Percentiles rank a stretch among this genome's conserved stretches.
These are phyloP conservation scores for Forbesichthys papilliferus DNA, from an alignment of 2,113 vertebrate species.

Conservation along the genomic window DNA sequence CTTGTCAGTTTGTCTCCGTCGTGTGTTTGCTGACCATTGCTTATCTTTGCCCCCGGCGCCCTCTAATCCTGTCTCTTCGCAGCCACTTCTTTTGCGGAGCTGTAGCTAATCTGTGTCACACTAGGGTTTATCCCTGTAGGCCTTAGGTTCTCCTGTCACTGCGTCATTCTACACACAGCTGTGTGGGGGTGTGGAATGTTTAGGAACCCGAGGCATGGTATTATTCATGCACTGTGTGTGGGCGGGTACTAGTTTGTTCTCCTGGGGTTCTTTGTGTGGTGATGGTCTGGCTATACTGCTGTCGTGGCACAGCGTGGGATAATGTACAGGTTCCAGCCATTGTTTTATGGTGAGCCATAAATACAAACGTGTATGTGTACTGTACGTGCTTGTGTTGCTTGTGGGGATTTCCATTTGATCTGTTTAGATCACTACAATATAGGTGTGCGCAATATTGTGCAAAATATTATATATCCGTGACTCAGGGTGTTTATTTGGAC, in stretches of 20 bases:
- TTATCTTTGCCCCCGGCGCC: slow-evolving; percentile 4
- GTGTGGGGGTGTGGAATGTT: not conserved
- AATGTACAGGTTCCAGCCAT: not conserved
- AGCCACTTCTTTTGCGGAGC: slow-evolving; percentile 7
- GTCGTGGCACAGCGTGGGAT: slow-evolving; percentile 3
- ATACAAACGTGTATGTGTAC: not conserved
- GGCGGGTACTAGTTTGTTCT: not conserved
- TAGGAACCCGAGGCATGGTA: no score
- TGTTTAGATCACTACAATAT: no score
- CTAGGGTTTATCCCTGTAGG: slow-evolving; percentile 34
- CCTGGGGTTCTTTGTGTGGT: not conserved
- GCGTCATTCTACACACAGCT: slow-evolving; percentile 1
- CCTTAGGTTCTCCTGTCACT: slow-evolving; percentile 5
- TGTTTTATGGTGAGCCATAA: not conserved
- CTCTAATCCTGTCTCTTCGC: slow-evolving; percentile 31
- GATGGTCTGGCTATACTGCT: not conserved
- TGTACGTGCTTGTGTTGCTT: not conserved
- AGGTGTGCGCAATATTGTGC: no score
- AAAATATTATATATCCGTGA: no score
- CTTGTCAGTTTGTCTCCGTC: not conserved
- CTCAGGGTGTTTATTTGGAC: no score
- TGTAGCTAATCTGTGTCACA: slow-evolving; percentile 37
- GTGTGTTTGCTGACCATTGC: not conserved
- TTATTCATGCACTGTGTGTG: not conserved
- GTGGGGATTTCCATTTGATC: no score